Base-by-base conservation (phyloP, 1,140 invertebrate genomes). In the Planococcus citri region DNA sequence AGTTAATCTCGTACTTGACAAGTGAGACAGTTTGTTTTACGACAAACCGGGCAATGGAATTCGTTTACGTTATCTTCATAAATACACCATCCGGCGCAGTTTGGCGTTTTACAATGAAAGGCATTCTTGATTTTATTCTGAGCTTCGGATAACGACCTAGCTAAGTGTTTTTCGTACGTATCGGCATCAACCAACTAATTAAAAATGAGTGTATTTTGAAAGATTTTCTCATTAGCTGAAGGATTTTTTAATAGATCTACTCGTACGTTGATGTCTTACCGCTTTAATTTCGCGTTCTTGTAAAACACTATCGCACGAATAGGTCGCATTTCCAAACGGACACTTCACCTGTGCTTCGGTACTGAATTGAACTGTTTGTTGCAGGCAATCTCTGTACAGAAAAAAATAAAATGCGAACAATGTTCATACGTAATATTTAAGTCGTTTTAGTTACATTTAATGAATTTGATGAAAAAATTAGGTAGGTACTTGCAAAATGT, bases 81-180 rank as follows among this genome's bases (percentile, higher is more conserved):
- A 73, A 94, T 86, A 76, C 91, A 94, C 91, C 92, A 95, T 17
- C 91, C 91, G 38, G 80, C 83, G 77, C 94, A 97, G 78, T 96
- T 89, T 0, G 87, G 84, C 0, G 92, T 93, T 78, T 92, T 91
- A 78, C 94, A 97, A 75, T 95, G 93, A 79, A 94, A 95, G 20
- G 91, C 87, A 76, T 94, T 92, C 21, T 79, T 79, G 27, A 88
- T 89, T 73, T 86, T 87, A 76, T 86, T 88, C 78, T 95, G 91
- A 4, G 92, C 71, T 25, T 64, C 60, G 6, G 21, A 25, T 21
- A 64, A 17, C 2, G 22, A 64, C 24, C 21, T 27, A 25, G 60
- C 25, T 25, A 64, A 25, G 17, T 64, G 25, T 64, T 27, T 24
- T 14, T 64, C 60, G 17, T 64, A 64, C 6, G 20, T 20, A 24